Evolutionary conservation across 2,888 invertebrate genomes (phyloP).

Genomic region (Epinotia brunnichana): DNA sequence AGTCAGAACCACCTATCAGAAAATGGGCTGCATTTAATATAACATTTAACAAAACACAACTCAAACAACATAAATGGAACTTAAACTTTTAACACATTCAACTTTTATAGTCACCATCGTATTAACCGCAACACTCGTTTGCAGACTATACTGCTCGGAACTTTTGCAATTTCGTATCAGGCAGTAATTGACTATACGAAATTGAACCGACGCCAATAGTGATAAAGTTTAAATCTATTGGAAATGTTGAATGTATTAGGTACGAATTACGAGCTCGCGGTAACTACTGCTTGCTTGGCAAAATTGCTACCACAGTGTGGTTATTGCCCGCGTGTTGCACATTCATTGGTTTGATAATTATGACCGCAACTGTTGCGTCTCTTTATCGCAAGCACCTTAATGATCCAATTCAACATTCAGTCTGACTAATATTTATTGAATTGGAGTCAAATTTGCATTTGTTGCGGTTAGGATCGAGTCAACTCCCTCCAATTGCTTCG

Average conservation of each 20-base stretch:
- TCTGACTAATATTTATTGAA: background rate
- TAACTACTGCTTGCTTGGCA: constrained; percentile 1
- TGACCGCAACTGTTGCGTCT: background rate
- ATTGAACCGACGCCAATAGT: background rate
- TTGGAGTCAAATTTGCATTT: background rate
- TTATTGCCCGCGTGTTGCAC: constrained; percentile 3
- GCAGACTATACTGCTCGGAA: background rate
- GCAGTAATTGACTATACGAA: background rate
- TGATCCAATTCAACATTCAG: constrained; percentile 1
- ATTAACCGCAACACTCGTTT: constrained; percentile 1
- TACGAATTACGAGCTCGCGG: constrained; percentile 3
- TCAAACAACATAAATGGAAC: constrained; percentile 5
- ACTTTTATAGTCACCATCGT: background rate
- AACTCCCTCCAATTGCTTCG: too few species aligned
- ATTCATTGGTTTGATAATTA: constrained; percentile 19
- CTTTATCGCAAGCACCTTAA: background rate
- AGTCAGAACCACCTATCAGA: background rate
- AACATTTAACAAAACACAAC: too few species aligned
- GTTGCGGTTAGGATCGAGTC: too few species aligned
- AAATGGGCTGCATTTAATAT: too few species aligned
- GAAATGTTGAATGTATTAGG: background rate
- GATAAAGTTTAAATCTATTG: background rate
- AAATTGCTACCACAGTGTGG: constrained; percentile 9
- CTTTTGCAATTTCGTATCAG: background rate
- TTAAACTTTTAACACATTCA: constrained; percentile 2